phyloP scores from a whole-genome alignment of 2,797 vertebrate genomes.

The Galaxias olidus region DNA sequence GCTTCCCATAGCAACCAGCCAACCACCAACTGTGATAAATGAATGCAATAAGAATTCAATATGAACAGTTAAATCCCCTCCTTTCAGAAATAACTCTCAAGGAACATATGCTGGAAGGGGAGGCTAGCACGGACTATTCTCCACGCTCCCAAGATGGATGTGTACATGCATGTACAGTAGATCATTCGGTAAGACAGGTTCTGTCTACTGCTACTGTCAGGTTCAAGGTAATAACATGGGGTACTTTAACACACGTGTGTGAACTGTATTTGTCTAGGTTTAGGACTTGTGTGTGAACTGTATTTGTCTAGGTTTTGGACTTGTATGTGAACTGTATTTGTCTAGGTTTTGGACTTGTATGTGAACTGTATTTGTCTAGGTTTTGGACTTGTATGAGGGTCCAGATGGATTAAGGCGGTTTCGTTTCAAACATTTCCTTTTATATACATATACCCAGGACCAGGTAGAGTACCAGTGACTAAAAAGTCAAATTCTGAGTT shows the following conservation, averaged over 20 bases:
- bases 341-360: neutral
- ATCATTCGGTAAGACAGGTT: no score
- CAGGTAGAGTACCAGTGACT: no score
- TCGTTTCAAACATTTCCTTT: no score
- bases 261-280: no score
- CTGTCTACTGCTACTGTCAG: neutral
- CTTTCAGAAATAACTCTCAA: constrained; percentile 18
- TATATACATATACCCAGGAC: no score
- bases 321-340: no score
- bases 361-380: no score
- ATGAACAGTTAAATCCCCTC: constrained; percentile 9
- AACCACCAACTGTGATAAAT: constrained; percentile 17
- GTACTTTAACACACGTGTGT: neutral
- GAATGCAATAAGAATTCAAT: constrained; percentile 15
- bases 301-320: no score
- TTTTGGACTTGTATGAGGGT: neutral
- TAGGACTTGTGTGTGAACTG: no score
- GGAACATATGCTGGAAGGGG: constrained; percentile 15
- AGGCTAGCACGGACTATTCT: constrained; percentile 10
- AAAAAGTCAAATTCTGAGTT: no score
- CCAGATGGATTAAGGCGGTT: no score
- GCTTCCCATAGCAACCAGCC: constrained; percentile 1
- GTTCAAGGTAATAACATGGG: neutral
- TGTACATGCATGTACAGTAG: neutral
- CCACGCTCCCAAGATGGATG: constrained; percentile 11